These are phyloP conservation scores for Cryptocephalus primarius DNA, from an alignment of 2,888 invertebrate genomes.

Conservation along the genomic window DNA sequence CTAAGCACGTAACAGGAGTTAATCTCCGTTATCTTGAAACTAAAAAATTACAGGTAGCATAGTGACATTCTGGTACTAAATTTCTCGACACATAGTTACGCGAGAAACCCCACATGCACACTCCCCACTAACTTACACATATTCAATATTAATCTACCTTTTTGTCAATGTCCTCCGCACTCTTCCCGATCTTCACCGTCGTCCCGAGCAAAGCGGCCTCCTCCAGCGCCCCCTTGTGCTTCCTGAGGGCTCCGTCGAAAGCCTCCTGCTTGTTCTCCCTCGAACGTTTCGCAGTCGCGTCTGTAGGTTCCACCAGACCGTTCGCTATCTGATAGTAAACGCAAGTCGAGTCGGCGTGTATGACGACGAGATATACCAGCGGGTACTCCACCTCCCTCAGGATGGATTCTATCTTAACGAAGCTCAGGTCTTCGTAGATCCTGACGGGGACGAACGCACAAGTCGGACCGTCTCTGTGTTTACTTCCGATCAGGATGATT, in stretches of 20 bases:
- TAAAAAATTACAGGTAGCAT: no score
- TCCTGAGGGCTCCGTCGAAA: slow-evolving; percentile 24
- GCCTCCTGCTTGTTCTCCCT: slow-evolving; percentile 22
- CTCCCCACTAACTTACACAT: no score
- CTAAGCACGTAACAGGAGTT: no score
- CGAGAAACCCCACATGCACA: no score
- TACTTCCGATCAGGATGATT: slow-evolving; percentile 37
- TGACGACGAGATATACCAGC: slow-evolving; percentile 31
- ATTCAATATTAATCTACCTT: no score
- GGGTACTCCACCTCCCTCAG: slow-evolving; percentile 2
- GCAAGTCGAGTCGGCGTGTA: slow-evolving; percentile 37
- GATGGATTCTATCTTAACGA: slow-evolving; percentile 30
- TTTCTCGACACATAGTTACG: no score
- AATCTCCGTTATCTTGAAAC: no score
- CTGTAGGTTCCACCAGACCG: slow-evolving; percentile 24
- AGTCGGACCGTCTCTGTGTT: slow-evolving; percentile 24
- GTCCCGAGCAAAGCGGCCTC: slow-evolving; percentile 25
- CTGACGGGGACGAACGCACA: slow-evolving; percentile 39
- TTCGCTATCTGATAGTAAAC: slow-evolving; percentile 38
- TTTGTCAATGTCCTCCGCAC: no score
- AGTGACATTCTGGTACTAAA: no score
- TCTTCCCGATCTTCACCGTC: neutral
- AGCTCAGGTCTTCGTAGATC: slow-evolving; percentile 30
- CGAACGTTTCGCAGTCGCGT: slow-evolving; percentile 18
- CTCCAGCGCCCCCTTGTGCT: slow-evolving; percentile 21